Evolutionary conservation across 2,797 vertebrate species (phyloP).

Genomic region (Pygocentrus nattereri): DNA sequence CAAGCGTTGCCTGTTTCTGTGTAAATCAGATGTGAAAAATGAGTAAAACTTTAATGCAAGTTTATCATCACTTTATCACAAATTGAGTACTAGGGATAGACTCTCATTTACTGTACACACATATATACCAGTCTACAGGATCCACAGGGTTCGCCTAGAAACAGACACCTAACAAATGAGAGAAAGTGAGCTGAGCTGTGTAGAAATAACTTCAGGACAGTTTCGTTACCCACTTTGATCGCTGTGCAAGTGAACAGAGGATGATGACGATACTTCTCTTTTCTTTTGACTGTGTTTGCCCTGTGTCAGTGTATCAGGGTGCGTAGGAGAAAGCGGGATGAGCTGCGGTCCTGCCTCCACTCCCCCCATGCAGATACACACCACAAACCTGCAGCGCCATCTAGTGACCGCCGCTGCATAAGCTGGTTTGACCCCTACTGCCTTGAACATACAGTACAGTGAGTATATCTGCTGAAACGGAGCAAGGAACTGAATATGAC

Average conservation of each 20-base stretch:
- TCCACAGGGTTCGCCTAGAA: background rate
- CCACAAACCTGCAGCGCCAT: slow-evolving; percentile 83
- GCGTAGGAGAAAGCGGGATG: slow-evolving; percentile 24
- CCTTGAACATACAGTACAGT: background rate
- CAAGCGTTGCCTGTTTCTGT: background rate
- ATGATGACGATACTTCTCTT: slow-evolving; percentile 4
- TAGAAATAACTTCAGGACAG: background rate
- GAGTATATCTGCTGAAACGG: background rate
- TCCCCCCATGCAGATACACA: slow-evolving; percentile 7
- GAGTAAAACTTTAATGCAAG: background rate
- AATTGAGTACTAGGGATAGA: background rate
- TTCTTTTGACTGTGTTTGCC: slow-evolving; percentile 2
- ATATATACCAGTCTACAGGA: background rate
- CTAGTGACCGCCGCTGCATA: slow-evolving; percentile 70
- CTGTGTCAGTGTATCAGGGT: slow-evolving; percentile 29
- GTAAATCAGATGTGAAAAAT: background rate
- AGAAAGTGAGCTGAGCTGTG: background rate
- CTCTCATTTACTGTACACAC: background rate
- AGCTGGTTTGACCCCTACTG: slow-evolving; percentile 1
- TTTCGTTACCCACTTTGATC: slow-evolving; percentile 6
- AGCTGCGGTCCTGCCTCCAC: slow-evolving; percentile 8
- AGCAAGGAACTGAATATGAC: background rate
- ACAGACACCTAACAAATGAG: background rate
- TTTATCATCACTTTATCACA: background rate
- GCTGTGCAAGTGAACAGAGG: background rate